Conservation (phyloP, 2,888 invertebrate species). For the Clivina fossor region DNA sequence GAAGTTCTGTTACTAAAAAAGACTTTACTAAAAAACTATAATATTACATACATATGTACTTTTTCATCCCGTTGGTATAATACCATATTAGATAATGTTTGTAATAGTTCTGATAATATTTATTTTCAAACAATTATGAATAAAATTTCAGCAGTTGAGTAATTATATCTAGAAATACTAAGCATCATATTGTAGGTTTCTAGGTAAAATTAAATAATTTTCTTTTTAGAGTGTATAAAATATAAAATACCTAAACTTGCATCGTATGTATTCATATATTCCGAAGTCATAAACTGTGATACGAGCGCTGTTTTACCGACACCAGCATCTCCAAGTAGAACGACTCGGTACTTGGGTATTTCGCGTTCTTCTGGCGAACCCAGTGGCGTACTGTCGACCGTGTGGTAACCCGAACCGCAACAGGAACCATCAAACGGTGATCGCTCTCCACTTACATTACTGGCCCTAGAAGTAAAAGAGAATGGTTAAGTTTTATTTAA, state of each 20-base stretch:
- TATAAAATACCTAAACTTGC: conserved; percentile 76
- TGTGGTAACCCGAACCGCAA: conserved; percentile 77
- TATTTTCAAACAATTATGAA: too few species aligned
- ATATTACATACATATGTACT: too few species aligned
- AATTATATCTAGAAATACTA: too few species aligned
- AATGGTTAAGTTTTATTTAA: too few species aligned
- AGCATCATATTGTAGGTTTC: too few species aligned
- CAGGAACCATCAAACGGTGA: conserved; percentile 87
- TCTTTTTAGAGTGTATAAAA: neutral
- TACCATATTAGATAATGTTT: too few species aligned
- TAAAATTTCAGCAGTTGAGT: too few species aligned
- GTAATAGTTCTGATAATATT: too few species aligned
- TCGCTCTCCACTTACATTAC: conserved; percentile 66
- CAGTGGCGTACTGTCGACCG: conserved; percentile 74
- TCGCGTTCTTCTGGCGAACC: conserved; percentile 73
- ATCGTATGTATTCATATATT: conserved; percentile 94
- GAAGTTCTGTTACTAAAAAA: too few species aligned
- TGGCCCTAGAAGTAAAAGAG: conserved; percentile 68
- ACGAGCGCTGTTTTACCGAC: conserved; percentile 91
- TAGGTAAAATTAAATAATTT: neutral
- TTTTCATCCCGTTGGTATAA: too few species aligned
- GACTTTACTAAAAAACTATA: too few species aligned
- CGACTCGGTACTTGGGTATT: conserved; percentile 76
- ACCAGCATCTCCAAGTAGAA: conserved; percentile 79
- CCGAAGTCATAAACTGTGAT: conserved; percentile 92